Base-by-base conservation (phyloP, 2,797 vertebrate species). In the Avahi laniger region DNA sequence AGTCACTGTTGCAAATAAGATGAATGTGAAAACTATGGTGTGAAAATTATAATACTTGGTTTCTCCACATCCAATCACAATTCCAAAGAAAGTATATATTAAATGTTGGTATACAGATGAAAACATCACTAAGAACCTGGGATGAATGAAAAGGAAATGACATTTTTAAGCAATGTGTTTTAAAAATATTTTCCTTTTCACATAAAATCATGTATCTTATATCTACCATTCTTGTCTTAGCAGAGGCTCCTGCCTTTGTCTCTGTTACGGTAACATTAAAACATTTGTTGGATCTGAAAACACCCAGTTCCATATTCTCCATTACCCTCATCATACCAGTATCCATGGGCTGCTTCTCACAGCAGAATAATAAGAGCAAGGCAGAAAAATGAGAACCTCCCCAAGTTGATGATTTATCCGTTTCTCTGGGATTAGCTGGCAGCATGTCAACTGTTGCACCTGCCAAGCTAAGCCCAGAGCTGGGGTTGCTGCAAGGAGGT, bases 41-140 rank as follows among this genome's bases (percentile, higher is more conserved):
- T 96, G n/a, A 83, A 97, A 88, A 11, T 0, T 26, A 59, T 97
- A 80, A 75, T 95, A 22, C 1, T 46, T 52, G 11, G 12, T 48
- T 61, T 93, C 63, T 91, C 93, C 98, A 81, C 98, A 98, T 87
- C 98, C 97, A 54, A 98, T 43, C 35, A 98, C 15, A 46, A 98
- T 97, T 87, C 98, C 97, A 91, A 97, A 97, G 90, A 98, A 97
- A 79, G 90, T 41, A 9, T 97, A 98, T 85, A 97, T 96, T 72
- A 98, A 86, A 69, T 93, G 59, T 69, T 97, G 91, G 30, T 65
- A 97, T 15, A 95, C 48, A 72, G 52, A 81, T 15, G 94, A 79
- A 75, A 96, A 94, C 80, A 98, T 95, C 28, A 59, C 67, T 81
- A 98, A 89, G 65, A 97, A 97, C 81, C 98, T 98, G 65, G 80